These are phyloP conservation scores for Gadus macrocephalus DNA, from an alignment of 2,113 vertebrate genomes.

Conservation along the genomic window DNA sequence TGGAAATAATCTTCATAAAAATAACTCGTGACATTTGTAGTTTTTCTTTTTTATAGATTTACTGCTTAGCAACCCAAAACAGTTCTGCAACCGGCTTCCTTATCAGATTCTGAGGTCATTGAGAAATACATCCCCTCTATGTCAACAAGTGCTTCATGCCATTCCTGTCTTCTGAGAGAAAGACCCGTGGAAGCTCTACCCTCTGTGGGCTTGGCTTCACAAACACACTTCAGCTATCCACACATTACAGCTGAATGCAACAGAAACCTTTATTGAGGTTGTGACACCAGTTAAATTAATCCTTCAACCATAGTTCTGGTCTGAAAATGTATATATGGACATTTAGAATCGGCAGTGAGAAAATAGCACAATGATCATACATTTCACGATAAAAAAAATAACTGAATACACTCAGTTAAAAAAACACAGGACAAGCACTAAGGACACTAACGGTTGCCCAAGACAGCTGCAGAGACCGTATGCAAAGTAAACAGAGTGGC, in stretches of 20 bases:
- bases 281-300: too few species aligned
- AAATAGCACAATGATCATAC: neutral
- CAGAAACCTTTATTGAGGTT: neutral
- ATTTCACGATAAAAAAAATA: neutral
- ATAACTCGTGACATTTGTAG: neutral
- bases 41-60: neutral
- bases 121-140: conserved; percentile 44
- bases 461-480: neutral
- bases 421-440: too few species aligned
- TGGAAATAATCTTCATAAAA: neutral
- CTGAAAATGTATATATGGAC: neutral
- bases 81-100: neutral
- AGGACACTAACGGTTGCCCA: neutral
- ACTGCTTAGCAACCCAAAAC: neutral
- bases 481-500: conserved; percentile 1
- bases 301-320: too few species aligned
- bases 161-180: conserved; percentile 13
- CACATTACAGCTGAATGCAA: neutral
- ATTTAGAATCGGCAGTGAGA: neutral
- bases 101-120: conserved; percentile 31
- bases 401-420: neutral
- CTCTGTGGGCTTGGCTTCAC: neutral
- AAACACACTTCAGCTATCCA: neutral
- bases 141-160: conserved; percentile 51
- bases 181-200: conserved; percentile 16